Base-by-base conservation (phyloP, 2,888 invertebrate genomes). In the Cryptus viduatorius region DNA sequence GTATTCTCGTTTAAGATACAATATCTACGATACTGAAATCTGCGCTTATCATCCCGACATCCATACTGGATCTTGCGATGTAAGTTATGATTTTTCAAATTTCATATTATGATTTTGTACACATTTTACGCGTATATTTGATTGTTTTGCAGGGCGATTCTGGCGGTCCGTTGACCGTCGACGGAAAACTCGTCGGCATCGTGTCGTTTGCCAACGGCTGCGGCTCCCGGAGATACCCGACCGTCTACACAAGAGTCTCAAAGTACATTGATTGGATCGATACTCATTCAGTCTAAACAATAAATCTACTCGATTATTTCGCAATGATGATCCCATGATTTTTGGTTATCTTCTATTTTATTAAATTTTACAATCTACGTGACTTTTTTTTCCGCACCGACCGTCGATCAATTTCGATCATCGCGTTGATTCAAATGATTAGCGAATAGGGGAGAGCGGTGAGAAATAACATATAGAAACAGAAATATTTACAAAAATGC, bases 171-270 rank as follows among this genome's bases (percentile, higher is more conserved):
- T 85, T 92, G 86, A 91, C 89, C 24, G 88, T 92, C 16, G 69
- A 88, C 0, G 90, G 89, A 50, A 89, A 87, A 83, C 89, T 92
- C 64, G 77, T 87, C n/a, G 92, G 92, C 76, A 82, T 92, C 3
- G 90, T 91, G n/a, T 92, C 92, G 14, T 92, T 90, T 90, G 88
- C 90, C 12, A 86, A 80, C 29, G 91, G 89, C n/a, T 92, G 92
- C 67, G 91, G 90, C 12, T 80, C 79, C 4, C 84, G 81, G 3
- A 71, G 82, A 19, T 91, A 89, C 50, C 92, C 92, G 3, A 89
- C 90, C n/a, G 91, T 92, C 44, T 92, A 88, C 82, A 92, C 91
- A 0, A 88, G 90, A 56, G 91, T 92, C 1, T 4, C 87, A 4
- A 56, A 89, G 46, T 89, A 87, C 56, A 64, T 90, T 4, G 76